Evolutionary conservation across 30 jellyfish, hydroid and myxozoan genomes (phyloP).

Genomic region (Aurelia aurita): DNA sequence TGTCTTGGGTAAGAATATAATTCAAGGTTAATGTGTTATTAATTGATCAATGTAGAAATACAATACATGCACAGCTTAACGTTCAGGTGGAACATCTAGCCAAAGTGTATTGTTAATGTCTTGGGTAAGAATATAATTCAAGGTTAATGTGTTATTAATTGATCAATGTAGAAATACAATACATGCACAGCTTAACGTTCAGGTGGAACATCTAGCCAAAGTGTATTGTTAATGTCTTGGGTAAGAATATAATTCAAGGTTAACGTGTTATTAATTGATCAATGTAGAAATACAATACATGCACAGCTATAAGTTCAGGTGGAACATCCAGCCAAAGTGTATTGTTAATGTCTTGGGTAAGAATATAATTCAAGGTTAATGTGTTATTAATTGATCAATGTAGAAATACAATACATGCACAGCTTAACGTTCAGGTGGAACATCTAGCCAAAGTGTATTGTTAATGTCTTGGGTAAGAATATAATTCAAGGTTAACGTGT

Average conservation of each 20-base stretch:
- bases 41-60: too few species aligned
- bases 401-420: constrained; percentile 23
- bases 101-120: constrained; percentile 2
- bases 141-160: too few species aligned
- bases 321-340: constrained; percentile 14
- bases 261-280: too few species aligned
- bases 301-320: constrained; percentile 28
- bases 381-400: too few species aligned
- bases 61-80: constrained; percentile 43
- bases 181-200: constrained; percentile 40
- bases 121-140: not conserved
- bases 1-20: constrained; percentile 20
- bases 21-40: too few species aligned
- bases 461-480: constrained; percentile 30
- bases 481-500: too few species aligned
- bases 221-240: constrained; percentile 1
- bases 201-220: constrained; percentile 25
- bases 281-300: constrained; percentile 7
- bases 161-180: too few species aligned
- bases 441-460: not conserved
- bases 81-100: constrained; percentile 18
- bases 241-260: not conserved
- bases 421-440: constrained; percentile 37
- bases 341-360: constrained; percentile 20
- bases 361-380: not conserved